Base-by-base conservation (phyloP, 2,888 invertebrate genomes). In the Pimpla rufipes region DNA sequence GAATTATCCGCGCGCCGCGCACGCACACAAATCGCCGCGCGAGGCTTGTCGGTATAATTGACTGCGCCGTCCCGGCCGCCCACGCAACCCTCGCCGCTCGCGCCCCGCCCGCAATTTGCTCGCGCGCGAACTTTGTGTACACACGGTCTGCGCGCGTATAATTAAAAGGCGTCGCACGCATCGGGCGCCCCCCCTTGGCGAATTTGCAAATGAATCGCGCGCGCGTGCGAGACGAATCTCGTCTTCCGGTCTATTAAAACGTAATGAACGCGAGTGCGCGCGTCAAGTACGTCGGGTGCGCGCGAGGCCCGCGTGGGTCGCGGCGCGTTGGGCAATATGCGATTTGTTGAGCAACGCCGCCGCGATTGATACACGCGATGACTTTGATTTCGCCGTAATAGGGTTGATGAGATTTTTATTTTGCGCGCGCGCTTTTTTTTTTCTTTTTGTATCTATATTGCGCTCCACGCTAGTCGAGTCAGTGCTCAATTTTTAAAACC, bases 231-330 rank as follows among this genome's bases (percentile, higher is more conserved):
- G 62, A 73, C 79, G 79, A 79, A 79, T 68, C 76, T 52, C 79
- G 67, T 79, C 73, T 83, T 79, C 83, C 79, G 78, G 79, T 47
- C 74, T 45, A 71, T 75, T 75, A 70, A n/a, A n/a, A 66, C 59
- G 66, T 59, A 62, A 79, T 16, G 11, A 75, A 57, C 70, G 64
- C 10, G 52, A 45, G 37, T n/a, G 45, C 50, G 62, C 10, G 62
- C 64, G 16, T 21, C 50, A 23, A 66, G n/a, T 62, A 47, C 45
- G 37, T 55, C 55, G 64, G 16, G 59, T 21, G 45, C n/a, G 2
- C 16, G 18, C 47, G 47, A 1, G 47, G 13, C n/a, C 8, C 3
- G 64, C 79, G 82, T 82, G 78, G 82, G 82, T 59, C 10, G 47
- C 10, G 40, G 29, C 29, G 29, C 29, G 29, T 29, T 29, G 5